Base-by-base conservation (phyloP, 1,140 invertebrate genomes). In the Gryllus bimaculatus region DNA sequence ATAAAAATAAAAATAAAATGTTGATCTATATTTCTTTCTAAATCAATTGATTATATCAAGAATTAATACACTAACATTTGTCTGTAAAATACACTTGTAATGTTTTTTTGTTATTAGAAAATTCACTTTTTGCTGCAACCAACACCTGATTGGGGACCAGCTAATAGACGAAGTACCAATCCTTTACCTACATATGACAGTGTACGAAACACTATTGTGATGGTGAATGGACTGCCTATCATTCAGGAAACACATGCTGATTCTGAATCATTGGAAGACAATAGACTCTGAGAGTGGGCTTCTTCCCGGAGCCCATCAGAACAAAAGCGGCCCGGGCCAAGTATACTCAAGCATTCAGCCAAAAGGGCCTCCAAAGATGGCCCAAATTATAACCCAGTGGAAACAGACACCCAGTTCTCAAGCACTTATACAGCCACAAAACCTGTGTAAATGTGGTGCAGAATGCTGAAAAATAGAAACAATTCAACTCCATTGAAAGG, bases 111-210 rank as follows among this genome's bases (percentile, higher is more conserved):
- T 39, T 66, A 13, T 66, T 66, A 90, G 89, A 87, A 88, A 82
- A 87, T 89, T 12, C 87, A 87, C 20, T 86, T 88, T 48, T 85
- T 92, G 18, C 82, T 90, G 1, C 88, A 91, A 54, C 91, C 92
- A 0, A 91, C 90, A 2, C 86, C 89, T 0, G 89, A 91, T 75
- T 93, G 91, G 91, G 89, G 90, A n/a, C 89, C 89, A 3, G 87
- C 88, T 5, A 84, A 85, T 47, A 83, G 83, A 73, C 78, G 76
- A 80, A 76, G 82, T 75, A 81, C n/a, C 66, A 81, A 81, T n/a
- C 81, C 82, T 49, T 82, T 81, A 39, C 83, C 84, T 76, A 85
- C 85, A 76, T 89, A 88, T 76, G 87, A 89, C 78, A 86, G 87
- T 12, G 86, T 88, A 0, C 83, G 85, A 48, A 88, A 89, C 78